Evolutionary conservation across 2,797 vertebrate genomes (phyloP), one percentile per base, ranked within the genome.

Genomic region (Mionectes olivaceus): DNA sequence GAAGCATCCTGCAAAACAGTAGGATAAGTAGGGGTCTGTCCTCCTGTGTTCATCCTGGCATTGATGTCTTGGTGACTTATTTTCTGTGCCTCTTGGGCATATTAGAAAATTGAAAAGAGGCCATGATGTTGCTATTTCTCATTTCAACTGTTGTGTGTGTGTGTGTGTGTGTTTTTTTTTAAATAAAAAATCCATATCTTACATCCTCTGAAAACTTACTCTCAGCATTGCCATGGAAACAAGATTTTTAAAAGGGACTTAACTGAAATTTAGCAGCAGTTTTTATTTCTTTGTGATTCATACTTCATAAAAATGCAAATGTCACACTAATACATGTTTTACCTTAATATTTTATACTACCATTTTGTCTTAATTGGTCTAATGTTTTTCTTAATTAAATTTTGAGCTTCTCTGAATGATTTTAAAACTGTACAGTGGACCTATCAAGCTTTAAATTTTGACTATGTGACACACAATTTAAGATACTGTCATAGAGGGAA

Each of bases 241-340:
- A 97, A 96, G 97, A 97, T 97, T 98, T 98, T 98, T 95, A 97
- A 97, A 98, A 97, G 95, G 75, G 95, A 96, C 96, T 97, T 98
- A 97, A 97, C 97, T 95, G 97, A 98, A 98, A 98, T 98, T 98
- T 98, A 97, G 95, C 95, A 97, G 96, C 97, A 97, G 98, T 97
- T 98, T 98, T 98, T 98, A 98, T 97, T 98, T 98, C 97, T 97
- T 97, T 97, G 96, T 98, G 97, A 97, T 97, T 98, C 98, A 98
- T 98, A 97, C 96, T 98, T 98, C 94, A 98, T 98, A 97, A 98
- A 98, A 98, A 98, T 98, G 98, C 97, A 98, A 98, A 98, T 98
- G 97, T 97, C 97, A 97, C 59, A 91, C 95, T 98, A 98, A 98
- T 98, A 97, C 95, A 88, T 97, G 95, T 97, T 98, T 97, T 97